Conservation (phyloP, 1,140 invertebrate species). For the Heliconius hewitsoni region DNA sequence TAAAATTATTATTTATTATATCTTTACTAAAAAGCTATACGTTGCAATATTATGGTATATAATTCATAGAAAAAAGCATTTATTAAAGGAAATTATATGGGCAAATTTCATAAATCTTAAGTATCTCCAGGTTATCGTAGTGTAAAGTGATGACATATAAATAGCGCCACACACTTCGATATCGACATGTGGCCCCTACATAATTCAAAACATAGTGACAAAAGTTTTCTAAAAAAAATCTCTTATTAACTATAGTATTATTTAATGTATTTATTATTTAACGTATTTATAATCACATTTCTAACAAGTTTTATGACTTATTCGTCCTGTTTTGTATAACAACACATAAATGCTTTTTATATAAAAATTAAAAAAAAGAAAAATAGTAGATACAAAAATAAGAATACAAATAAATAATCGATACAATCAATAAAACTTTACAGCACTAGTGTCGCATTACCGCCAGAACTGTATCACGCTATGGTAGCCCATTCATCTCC, state of each 20-base stretch:
- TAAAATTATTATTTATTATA: too few species aligned
- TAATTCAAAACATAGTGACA: background rate
- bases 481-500: conserved; percentile 78
- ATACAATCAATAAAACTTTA: conserved; percentile 30
- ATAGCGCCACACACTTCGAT: conserved; percentile 58
- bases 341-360: too few species aligned
- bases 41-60: too few species aligned
- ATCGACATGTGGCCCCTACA: conserved; percentile 47
- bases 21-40: too few species aligned
- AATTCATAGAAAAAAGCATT: too few species aligned
- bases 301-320: too few species aligned
- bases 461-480: conserved; percentile 66
- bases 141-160: conserved; percentile 38
- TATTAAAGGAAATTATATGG: background rate
- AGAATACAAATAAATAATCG: background rate
- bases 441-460: conserved; percentile 37
- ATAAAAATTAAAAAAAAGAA: too few species aligned
- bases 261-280: too few species aligned
- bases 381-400: too few species aligned
- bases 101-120: background rate
- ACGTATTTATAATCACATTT: too few species aligned
- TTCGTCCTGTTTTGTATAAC: too few species aligned
- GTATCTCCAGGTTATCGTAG: background rate
- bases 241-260: background rate
- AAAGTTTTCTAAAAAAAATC: background rate